phyloP scores from a whole-genome alignment of 2,113 vertebrate genomes.

The Anas platyrhynchos region DNA sequence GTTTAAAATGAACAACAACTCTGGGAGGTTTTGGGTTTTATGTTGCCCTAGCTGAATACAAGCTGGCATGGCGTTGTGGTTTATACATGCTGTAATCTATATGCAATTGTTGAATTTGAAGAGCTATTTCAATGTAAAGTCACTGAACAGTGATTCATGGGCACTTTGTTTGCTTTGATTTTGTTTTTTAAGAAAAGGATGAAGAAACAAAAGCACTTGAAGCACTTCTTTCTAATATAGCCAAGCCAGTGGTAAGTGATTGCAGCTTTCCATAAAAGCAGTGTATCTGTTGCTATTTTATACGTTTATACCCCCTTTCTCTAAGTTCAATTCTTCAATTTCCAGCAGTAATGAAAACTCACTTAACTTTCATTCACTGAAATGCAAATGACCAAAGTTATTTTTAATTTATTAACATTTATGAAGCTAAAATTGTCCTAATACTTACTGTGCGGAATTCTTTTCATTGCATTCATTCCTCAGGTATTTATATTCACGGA shows the following conservation, averaged over 20 bases:
- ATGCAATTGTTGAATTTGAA: background rate
- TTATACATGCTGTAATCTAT: background rate
- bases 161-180: slow-evolving; percentile 19
- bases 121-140: background rate
- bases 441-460: background rate
- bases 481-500: background rate
- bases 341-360: background rate
- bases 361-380: background rate
- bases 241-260: slow-evolving; percentile 89
- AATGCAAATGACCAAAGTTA: background rate
- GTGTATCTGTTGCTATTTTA: background rate
- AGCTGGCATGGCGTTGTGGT: background rate
- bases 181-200: slow-evolving; percentile 86
- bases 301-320: background rate
- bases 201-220: slow-evolving; percentile 89
- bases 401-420: background rate
- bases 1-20: background rate
- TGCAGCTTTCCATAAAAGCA: background rate
- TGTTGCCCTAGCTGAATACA: background rate
- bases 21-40: background rate
- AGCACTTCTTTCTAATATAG: slow-evolving; percentile 85
- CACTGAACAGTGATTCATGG: slow-evolving; percentile 5
- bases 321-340: background rate
- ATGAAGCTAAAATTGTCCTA: background rate
- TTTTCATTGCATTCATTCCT: background rate